phyloP scores from a whole-genome alignment of 2,888 invertebrate species.

The Folsomia candida region DNA sequence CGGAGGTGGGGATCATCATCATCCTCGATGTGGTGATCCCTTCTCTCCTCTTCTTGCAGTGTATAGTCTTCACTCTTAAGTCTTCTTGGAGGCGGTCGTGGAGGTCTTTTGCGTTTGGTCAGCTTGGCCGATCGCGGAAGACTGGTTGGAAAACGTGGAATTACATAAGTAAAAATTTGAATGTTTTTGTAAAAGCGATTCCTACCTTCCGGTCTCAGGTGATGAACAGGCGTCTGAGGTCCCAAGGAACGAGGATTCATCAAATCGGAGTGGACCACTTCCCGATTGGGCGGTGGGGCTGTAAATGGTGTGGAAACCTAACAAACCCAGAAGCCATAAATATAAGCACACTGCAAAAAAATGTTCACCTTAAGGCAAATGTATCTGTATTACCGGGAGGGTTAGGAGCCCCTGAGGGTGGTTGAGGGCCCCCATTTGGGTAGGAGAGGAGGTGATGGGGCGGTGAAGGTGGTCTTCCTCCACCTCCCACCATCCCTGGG shows the following conservation, averaged over 20 bases:
- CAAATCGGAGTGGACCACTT: conserved; percentile 48
- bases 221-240: conserved; percentile 50
- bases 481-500: conserved; percentile 39
- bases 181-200: too few species aligned
- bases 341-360: too few species aligned
- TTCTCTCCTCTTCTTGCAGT: conserved; percentile 46
- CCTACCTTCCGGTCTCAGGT: conserved; percentile 48
- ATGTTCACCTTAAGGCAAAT: background rate
- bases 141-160: too few species aligned
- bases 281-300: conserved; percentile 48
- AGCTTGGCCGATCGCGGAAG: conserved; percentile 49
- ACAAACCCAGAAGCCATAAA: background rate
- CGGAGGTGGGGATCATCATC: conserved; percentile 49
- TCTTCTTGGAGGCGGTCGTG: conserved; percentile 49
- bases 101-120: conserved; percentile 50
- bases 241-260: conserved; percentile 50
- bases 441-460: conserved; percentile 48
- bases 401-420: conserved; percentile 39
- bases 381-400: conserved; percentile 40
- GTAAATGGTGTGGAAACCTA: conserved; percentile 49
- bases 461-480: conserved; percentile 48
- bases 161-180: too few species aligned
- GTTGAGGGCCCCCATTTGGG: conserved; percentile 41
- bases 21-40: conserved; percentile 19
- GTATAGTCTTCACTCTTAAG: conserved; percentile 49